Evolutionary conservation across 2,888 invertebrate species (phyloP), one percentile per base, ranked within the genome.

Genomic region (Caradrina kadenii): DNA sequence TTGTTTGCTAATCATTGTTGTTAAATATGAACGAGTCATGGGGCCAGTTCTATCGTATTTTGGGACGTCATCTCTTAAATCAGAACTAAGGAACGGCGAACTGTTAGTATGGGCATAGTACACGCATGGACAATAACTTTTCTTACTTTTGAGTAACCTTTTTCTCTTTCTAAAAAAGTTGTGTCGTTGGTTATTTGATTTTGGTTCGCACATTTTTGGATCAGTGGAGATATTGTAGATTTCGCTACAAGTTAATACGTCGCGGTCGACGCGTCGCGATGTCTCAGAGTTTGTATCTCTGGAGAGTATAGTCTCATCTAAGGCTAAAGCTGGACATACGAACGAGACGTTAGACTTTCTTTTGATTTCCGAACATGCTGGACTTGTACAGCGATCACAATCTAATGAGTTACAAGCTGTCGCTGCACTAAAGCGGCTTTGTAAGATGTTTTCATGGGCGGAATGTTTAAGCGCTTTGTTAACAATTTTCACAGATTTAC

Each of bases 1-100:
- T 72, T 94, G 94, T 68, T 88, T 93, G 58, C 88, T 85, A 17
- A 92, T 78, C 69, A 93, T 80, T 35, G 89, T 85, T 3, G 84
- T 71, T 64, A 93, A 81, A 78, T 90, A 92, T 0, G 85, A 76
- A 26, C 71, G 79, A 63, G 73, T 79, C 35, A 86, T 65, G 8
- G 53, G 10, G 6, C 74, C 58, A 17, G 17, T 45, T 42, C 15
- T 49, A 6, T 61, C 49, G 11, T 68, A 59, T 35, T 53, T 22
- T 31, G 60, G 48, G 6, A 26, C 19, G 2, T 68, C 69, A 11
- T 65, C 69, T 35, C n/a, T 31, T 11, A 58, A 22, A 10, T 56
- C 60, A 15, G 69, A 42, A 2, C 49, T 73, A 60, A 69, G 76
- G 67, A 91, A 90, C 19, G 89, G 90, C 13, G 70, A 78, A 48